Evolutionary conservation across 1,140 invertebrate species (phyloP), one percentile per base, ranked within the genome.

Genomic region (Saccostrea cuccullata): DNA sequence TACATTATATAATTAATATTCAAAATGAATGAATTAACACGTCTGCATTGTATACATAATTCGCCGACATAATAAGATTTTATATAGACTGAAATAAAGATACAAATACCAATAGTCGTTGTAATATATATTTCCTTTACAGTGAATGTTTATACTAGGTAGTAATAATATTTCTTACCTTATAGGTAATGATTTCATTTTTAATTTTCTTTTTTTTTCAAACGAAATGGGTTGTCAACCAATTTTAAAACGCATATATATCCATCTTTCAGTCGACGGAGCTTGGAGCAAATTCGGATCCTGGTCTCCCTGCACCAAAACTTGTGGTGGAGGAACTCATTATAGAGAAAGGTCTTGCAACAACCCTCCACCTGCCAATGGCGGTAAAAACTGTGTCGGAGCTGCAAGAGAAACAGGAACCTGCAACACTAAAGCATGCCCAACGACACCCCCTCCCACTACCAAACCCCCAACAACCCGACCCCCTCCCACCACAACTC

Each of bases 251-350:
- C 47, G 47, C 30, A 47, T 0, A 6, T 47, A 9, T 0, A 47
- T 47, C 6, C 47, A 15, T 86, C 47, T 84, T 47, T 13, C 90
- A 92, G 91, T 93, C 47, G 91, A 94, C 85, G 94, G 94, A 30
- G 83, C 87, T 40, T 94, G 93, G 93, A 91, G 88, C 20, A 86
- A 82, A 0, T 97, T 82, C 95, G 96, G 17, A 96, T 97, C 58
- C 96, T 99, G 98, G 98, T 97, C 97, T 13, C 96, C 97, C 5
- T 99, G 98, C 95, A 98, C 97, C 91, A 97, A 97, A 0, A 97
- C 97, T 0, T 99, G 98, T 94, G 98, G 98, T 0, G 97, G 98
- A 93, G 98, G 98, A 0, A 96, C 97, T 58, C 96, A 97, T 15
- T 97, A 96, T 87, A 96, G 98, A 9, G 96, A 90, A 36, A 87